phyloP scores from a whole-genome alignment of 2,888 invertebrate species.

The Caenorhabditis sp. region DNA sequence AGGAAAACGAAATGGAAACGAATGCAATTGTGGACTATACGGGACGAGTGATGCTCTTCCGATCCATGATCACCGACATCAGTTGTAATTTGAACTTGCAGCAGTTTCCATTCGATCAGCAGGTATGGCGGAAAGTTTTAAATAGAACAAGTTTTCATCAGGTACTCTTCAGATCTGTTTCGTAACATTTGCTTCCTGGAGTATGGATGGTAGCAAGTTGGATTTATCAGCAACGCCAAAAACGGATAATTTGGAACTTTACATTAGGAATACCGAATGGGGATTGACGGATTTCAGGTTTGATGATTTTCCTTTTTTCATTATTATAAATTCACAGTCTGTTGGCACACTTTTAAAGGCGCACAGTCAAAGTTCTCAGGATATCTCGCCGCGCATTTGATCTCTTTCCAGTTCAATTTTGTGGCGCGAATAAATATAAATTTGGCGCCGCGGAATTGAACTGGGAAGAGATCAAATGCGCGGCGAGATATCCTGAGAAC shows the following conservation, averaged over 20 bases:
- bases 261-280: conserved; percentile 82
- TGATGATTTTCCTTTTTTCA: not conserved
- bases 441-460: too few relatives aligned
- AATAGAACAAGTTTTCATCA: not conserved
- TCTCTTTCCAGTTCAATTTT: too few relatives aligned
- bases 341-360: too few relatives aligned
- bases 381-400: too few relatives aligned
- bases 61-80: conserved; percentile 80
- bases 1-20: conserved; percentile 81
- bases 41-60: conserved; percentile 77
- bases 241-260: conserved; percentile 80
- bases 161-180: conserved; percentile 80
- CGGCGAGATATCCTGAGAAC: too few relatives aligned
- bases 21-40: conserved; percentile 80
- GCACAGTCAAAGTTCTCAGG: too few relatives aligned
- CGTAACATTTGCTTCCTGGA: conserved; percentile 82
- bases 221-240: conserved; percentile 72
- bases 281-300: conserved; percentile 80
- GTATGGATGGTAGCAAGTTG: conserved; percentile 80
- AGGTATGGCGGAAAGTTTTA: conserved; percentile 28
- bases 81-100: conserved; percentile 79
- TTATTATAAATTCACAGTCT: too few relatives aligned
- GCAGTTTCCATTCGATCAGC: conserved; percentile 81
- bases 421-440: too few relatives aligned
- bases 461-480: too few relatives aligned